Evolutionary conservation across 2,888 invertebrate genomes (phyloP).

Genomic region (Lithophane leautieri): DNA sequence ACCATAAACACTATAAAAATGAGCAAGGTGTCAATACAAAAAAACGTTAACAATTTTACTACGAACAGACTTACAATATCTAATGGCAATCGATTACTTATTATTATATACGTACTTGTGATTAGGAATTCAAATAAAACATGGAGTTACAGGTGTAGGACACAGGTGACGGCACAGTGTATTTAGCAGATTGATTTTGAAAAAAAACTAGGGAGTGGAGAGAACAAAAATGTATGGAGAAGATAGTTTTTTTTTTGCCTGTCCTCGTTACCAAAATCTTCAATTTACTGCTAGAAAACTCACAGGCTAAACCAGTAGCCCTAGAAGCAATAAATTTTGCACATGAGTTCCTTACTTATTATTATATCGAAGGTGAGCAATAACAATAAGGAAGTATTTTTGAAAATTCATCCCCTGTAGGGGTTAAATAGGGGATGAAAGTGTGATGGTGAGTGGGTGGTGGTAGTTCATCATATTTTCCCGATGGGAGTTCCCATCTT

Average conservation of each 20-base stretch:
- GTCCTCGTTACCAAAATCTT: no score
- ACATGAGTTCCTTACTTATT: neutral
- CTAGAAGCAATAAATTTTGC: neutral
- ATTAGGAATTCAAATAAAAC: slow-evolving; percentile 41
- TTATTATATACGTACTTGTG: slow-evolving; percentile 26
- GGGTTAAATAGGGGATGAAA: neutral
- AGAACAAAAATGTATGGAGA: slow-evolving; percentile 4
- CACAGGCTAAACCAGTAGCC: neutral
- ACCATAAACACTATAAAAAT: slow-evolving; percentile 3
- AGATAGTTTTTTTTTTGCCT: neutral
- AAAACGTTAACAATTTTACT: slow-evolving; percentile 24
- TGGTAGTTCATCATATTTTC: neutral
- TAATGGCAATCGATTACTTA: slow-evolving; percentile 46
- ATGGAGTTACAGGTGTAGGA: slow-evolving; percentile 39
- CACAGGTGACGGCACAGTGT: slow-evolving; percentile 39
- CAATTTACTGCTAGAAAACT: neutral
- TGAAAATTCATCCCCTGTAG: neutral
- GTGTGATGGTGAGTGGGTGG: no score
- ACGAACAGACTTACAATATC: slow-evolving; percentile 13
- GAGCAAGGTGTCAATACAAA: slow-evolving; percentile 13
- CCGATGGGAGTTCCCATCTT: neutral
- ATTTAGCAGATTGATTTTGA: slow-evolving; percentile 44
- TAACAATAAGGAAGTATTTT: neutral
- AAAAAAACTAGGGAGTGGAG: neutral
- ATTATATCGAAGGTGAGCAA: neutral